Base-by-base conservation (phyloP, 1,140 invertebrate species). In the Megalonaias nervosa region DNA sequence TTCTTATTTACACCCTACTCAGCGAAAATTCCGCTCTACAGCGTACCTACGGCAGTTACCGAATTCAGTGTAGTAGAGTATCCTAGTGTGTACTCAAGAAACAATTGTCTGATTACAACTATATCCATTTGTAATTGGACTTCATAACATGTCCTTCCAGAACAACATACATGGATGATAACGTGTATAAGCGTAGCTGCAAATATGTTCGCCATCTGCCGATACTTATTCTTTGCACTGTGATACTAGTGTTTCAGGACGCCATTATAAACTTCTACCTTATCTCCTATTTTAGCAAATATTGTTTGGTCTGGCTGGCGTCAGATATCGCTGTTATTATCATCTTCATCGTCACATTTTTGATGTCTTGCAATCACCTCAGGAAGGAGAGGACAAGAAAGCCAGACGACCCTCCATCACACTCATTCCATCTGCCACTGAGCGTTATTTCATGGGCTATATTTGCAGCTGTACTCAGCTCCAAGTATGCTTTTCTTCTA, bases 371-470 rank as follows among this genome's bases (percentile, higher is more conserved):
- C 16, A 38, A 21, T n/a, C 62, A 75, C 58, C 64, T 81, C 15
- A 67, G 65, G 23, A 19, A 61, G 57, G 62, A 69, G 26, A 74
- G 62, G 14, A 71, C 64, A 2, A 59, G 58, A 16, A 66, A 67
- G 38, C 38, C 38, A 19, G 23, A 73, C 14, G 13, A 74, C 3
- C 64, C 78, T 15, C 48, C 60, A 65, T 64, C 31, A 17, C 64
- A 62, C n/a, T 6, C 38, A 4, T 9, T 6, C 3, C 81, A 88
- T 38, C 75, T 92, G 13, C 91, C 92, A 11, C 79, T 92, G 15
- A 88, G 86, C n/a, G 93, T 92, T 82, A 82, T 92, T 38, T 88
- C 92, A 9, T 94, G 93, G 93, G 83, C 93, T 38, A 82, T 92
- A 61, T 93, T 93, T 83, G 84, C 91, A 23, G 65, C 85, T 2